Conservation (phyloP, 2,888 invertebrate genomes). For the Rosalia funebris region DNA sequence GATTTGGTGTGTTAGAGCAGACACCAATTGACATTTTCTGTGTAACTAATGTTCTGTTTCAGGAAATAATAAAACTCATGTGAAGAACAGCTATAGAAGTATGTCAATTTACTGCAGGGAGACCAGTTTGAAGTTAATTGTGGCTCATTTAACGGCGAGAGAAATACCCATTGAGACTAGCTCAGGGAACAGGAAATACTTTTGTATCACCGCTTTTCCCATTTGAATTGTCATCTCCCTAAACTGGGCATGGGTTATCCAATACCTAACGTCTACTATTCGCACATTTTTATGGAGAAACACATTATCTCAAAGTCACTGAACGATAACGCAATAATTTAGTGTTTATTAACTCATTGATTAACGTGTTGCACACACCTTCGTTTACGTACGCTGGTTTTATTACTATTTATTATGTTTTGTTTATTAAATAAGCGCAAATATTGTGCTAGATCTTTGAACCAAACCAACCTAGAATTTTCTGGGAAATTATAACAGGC, state of each 20-base stretch:
- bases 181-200: background rate
- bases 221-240: background rate
- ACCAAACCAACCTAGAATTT: background rate
- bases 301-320: slow-evolving; percentile 8
- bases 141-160: background rate
- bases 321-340: slow-evolving; percentile 17
- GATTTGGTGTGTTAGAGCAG: background rate
- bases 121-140: background rate
- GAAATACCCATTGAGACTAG: background rate
- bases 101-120: background rate
- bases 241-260: background rate
- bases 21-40: too few relatives aligned
- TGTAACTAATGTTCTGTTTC: background rate
- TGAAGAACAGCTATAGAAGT: background rate
- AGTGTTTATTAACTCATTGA: slow-evolving; percentile 11
- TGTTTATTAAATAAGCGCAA: background rate
- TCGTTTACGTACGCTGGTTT: slow-evolving; percentile 8
- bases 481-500: too few relatives aligned
- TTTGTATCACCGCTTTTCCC: background rate
- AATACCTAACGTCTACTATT: too few relatives aligned
- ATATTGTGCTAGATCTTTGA: background rate
- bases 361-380: slow-evolving; percentile 6
- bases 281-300: slow-evolving; percentile 9
- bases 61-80: background rate
- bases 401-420: background rate